These are phyloP conservation scores for Drosophila novamexicana DNA, from an alignment of 1,140 invertebrate genomes.

Conservation along the genomic window DNA sequence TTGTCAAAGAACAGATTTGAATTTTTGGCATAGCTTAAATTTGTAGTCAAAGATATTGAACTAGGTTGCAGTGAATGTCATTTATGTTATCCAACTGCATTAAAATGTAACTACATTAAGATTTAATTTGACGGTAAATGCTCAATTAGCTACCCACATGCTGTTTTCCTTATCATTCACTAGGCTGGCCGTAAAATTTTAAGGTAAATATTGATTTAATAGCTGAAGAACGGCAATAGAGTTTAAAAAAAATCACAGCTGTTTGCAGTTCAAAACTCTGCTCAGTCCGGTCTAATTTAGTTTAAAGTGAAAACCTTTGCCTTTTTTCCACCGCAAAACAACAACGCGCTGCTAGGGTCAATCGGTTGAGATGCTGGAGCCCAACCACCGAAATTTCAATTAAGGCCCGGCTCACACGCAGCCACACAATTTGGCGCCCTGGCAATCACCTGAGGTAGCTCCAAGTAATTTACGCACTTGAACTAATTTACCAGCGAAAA, in stretches of 20 bases:
- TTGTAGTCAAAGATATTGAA: no score
- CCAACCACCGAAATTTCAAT: constrained; percentile 57
- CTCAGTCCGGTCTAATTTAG: background rate
- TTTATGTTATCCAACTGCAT: no score
- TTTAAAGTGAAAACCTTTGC: constrained; percentile 4
- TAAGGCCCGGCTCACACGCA: constrained; percentile 40
- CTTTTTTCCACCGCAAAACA: constrained; percentile 20
- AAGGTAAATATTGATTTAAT: background rate
- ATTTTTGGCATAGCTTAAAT: background rate
- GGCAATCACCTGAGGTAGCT: constrained; percentile 68
- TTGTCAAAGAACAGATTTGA: background rate
- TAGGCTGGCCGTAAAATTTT: background rate
- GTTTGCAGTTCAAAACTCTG: background rate
- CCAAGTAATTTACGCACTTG: constrained; percentile 75
- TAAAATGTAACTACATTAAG: no score
- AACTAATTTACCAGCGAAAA: constrained; percentile 72
- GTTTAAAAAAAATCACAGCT: constrained; percentile 3
- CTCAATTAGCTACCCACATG: no score
- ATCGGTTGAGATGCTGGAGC: no score
- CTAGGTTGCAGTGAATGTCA: no score
- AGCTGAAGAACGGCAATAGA: no score
- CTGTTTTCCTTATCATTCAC: no score
- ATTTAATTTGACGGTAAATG: no score
- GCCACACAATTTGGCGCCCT: constrained; percentile 18
- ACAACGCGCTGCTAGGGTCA: constrained; percentile 5